A percentile compares a stretch with the other conserved stretches of the same genome.
Conservation (phyloP, 2,888 invertebrate genomes). For the Ectemnius cavifrons region DNA sequence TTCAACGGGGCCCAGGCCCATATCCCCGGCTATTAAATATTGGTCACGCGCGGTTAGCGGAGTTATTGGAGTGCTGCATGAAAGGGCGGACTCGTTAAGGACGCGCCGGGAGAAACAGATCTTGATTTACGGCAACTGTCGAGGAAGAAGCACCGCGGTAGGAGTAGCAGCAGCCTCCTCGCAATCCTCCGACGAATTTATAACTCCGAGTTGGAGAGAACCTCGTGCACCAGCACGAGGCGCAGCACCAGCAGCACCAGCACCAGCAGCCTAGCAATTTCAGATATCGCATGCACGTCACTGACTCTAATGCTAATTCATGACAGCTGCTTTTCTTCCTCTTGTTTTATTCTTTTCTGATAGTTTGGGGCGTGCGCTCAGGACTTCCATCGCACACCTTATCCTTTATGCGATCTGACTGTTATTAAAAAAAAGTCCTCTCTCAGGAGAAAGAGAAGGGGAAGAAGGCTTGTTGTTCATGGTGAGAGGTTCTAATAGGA, state of each 20-base stretch:
- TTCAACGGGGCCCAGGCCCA: background rate
- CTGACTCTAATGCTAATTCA: constrained; percentile 28
- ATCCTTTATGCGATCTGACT: no score
- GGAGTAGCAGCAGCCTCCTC: background rate
- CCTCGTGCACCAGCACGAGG: constrained; percentile 6
- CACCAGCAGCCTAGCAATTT: background rate
- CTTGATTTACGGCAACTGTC: constrained; percentile 24
- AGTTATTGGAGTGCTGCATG: background rate
- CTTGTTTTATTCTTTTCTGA: background rate
- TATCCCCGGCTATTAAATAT: constrained; percentile 16
- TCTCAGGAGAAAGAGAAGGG: background rate
- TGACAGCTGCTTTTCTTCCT: background rate
- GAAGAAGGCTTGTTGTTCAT: background rate
- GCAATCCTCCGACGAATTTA: constrained; percentile 27
- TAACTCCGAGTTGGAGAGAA: constrained; percentile 17
- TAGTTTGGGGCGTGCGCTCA: no score
- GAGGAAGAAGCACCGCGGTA: background rate
- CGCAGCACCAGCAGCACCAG: background rate
- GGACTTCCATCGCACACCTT: no score
- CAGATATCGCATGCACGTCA: constrained; percentile 9
- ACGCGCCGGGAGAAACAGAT: constrained; percentile 23
- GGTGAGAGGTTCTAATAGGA: background rate
- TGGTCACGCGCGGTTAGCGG: constrained; percentile 17
- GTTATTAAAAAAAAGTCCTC: no score
- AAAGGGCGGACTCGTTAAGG: constrained; percentile 17